A percentile compares a stretch with the other conserved stretches of the same genome.
Evolutionary conservation across 2,113 vertebrate genomes (phyloP).

Genomic region (Spea multiplicata): DNA sequence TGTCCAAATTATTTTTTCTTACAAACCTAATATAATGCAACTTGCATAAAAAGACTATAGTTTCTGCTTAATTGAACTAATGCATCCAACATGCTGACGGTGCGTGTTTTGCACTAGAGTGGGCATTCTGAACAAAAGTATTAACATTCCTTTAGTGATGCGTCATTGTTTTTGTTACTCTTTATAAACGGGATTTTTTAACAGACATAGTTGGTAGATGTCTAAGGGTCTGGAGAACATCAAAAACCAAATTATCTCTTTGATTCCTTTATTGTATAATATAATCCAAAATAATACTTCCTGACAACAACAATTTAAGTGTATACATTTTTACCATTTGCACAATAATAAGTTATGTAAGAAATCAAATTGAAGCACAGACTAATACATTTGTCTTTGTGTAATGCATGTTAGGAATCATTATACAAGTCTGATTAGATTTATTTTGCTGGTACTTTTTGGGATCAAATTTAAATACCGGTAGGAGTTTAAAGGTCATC

Average conservation of each 20-base stretch:
- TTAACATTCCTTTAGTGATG: neutral
- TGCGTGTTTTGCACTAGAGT: neutral
- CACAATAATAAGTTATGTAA: too few species aligned
- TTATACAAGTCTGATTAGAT: too few species aligned
- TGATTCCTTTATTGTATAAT: neutral
- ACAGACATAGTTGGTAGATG: neutral
- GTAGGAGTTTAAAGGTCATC: too few species aligned
- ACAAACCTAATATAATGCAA: neutral
- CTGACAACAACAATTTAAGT: neutral
- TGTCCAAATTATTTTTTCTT: too few species aligned
- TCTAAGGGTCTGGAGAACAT: neutral
- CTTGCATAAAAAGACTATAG: neutral
- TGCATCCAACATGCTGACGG: neutral
- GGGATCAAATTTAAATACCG: too few species aligned
- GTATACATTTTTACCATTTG: too few species aligned
- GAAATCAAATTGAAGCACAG: too few species aligned
- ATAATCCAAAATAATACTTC: neutral
- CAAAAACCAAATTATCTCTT: neutral
- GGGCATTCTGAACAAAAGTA: neutral
- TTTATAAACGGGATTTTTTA: neutral
- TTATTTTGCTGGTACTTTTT: too few species aligned
- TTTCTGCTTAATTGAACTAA: neutral
- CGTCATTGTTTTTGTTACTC: slow-evolving; percentile 3
- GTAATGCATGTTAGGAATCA: too few species aligned
- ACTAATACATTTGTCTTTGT: too few species aligned